A percentile compares a stretch with the other conserved stretches of the same genome.
These are phyloP conservation scores for Nephrotoma appendiculata DNA, from an alignment of 2,888 invertebrate species.

Conservation along the genomic window DNA sequence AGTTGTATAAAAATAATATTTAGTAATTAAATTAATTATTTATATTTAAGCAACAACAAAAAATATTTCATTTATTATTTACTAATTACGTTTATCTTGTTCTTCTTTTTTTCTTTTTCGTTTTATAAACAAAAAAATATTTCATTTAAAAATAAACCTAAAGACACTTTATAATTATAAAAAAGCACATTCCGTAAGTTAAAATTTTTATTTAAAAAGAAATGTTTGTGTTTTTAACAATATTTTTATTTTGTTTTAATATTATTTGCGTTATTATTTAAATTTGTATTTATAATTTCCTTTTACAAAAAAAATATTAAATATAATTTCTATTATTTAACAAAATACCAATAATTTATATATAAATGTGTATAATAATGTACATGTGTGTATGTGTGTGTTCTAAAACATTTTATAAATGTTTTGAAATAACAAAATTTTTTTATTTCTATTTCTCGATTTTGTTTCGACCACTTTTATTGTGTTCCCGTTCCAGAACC, in stretches of 20 bases:
- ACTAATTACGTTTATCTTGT: not conserved
- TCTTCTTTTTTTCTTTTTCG: not conserved
- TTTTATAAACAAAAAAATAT: not conserved
- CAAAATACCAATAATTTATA: not conserved
- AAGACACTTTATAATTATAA: not conserved
- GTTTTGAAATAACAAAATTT: no score
- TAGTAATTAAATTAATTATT: not conserved
- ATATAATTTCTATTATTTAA: not conserved
- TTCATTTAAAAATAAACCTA: not conserved
- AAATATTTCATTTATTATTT: not conserved
- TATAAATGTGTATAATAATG: no score
- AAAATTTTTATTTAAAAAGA: not conserved
- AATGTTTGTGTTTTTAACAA: not conserved
- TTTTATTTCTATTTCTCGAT: not conserved
- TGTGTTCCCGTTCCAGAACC: not conserved
- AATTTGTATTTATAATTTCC: not conserved
- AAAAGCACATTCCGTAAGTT: not conserved
- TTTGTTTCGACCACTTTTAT: not conserved
- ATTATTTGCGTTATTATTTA: not conserved
- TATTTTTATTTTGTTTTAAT: not conserved
- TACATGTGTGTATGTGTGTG: not conserved
- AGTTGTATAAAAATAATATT: not conserved
- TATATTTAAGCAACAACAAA: not conserved
- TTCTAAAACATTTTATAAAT: not conserved
- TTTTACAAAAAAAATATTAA: not conserved